Percentiles rank a stretch among this genome's conserved stretches.
phyloP scores from a whole-genome alignment of 2,113 vertebrate genomes.

The Gymnobelideus leadbeateri region DNA sequence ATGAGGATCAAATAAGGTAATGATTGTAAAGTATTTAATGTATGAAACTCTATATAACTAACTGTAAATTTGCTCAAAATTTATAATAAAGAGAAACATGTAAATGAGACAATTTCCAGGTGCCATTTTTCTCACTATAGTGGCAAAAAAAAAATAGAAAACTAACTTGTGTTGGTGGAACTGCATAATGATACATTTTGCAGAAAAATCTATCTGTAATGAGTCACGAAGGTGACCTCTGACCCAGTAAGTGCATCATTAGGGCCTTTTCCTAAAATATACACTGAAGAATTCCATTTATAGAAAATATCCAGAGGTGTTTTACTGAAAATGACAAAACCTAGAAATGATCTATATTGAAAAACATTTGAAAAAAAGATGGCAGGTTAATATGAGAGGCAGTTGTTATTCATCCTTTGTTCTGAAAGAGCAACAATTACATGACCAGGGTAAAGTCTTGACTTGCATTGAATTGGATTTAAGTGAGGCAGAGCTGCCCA shows the following conservation, averaged over 20 bases:
- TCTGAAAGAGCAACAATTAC: background rate
- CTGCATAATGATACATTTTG: background rate
- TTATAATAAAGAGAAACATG: background rate
- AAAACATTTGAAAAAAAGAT: background rate
- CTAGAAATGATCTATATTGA: background rate
- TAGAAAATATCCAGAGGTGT: background rate
- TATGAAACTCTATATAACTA: background rate
- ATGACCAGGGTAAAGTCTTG: background rate
- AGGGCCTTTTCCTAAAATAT: background rate
- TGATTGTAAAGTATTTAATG: background rate
- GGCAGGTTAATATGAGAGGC: background rate
- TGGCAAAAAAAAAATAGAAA: background rate
- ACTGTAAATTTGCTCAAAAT: background rate
- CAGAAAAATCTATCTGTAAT: background rate
- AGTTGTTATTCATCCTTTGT: background rate
- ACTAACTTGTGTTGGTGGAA: background rate
- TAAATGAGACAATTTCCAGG: background rate
- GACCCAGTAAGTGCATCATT: too few relatives aligned
- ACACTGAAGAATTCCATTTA: background rate
- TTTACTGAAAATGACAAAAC: background rate
- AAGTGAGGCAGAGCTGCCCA: background rate
- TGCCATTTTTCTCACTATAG: background rate
- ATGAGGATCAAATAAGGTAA: background rate
- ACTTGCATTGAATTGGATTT: background rate
- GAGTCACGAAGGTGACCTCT: too few relatives aligned